Evolutionary conservation across 2,888 invertebrate species (phyloP), one percentile per base, ranked within the genome.

Genomic region (Gastracanthus pulcherrimus): DNA sequence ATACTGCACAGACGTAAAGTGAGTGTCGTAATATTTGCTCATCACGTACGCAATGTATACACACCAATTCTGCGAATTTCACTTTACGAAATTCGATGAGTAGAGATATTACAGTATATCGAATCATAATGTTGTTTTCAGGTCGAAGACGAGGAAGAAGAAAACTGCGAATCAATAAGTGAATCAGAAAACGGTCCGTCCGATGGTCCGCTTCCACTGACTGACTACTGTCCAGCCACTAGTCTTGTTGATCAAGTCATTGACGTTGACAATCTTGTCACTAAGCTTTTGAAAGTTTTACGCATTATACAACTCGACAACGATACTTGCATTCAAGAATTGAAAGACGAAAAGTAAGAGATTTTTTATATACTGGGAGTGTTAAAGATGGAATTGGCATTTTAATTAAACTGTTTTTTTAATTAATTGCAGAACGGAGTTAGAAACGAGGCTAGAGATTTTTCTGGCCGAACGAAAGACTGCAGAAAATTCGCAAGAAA

Each of bases 221-320:
- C 90, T 79, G 94, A 94, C 82, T 93, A 93, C 85, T 93, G 93
- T 86, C 92, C 94, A 6, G 93, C 93, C 4, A 93, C 94, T 82
- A 93, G 94, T 62, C 92, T 95, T 41, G 94, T 95, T 29, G 95
- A 95, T 90, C 95, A 95, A 92, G 95, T 95, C 19, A 95, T 95
- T 76, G 95, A 95, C 83, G 95, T 95, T 23, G 96, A 96, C 92
- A 95, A 95, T 90, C 92, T 95, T 55, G 94, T 96, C 16, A 95
- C 96, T 13, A 95, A 95, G 89, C 92, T 97, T 87, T 92, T 96
- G 75, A 95, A 95, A 91, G 95, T 95, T 19, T 92, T 95, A 87
- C 93, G 95, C 82, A 96, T 96, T 86, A 94, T 96, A 87, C 95
- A 95, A 88, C 92, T 95, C 86, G 95, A 96, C 88, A 95, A 94